A percentile compares a stretch with the other conserved stretches of the same genome.
phyloP scores from a whole-genome alignment of 2,888 invertebrate species.

The Ochropacha duplaris region DNA sequence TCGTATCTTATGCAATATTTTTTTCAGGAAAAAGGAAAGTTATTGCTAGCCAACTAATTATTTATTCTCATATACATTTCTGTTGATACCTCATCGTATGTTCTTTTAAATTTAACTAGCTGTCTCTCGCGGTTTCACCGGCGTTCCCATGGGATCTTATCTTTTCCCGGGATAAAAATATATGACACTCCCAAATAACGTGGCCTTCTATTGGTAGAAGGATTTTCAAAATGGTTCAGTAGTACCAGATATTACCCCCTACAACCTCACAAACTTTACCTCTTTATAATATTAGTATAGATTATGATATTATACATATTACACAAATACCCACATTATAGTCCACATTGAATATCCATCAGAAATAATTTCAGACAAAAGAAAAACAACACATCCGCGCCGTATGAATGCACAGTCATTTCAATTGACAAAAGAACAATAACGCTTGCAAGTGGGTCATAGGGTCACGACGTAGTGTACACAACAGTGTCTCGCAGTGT shows the following conservation, averaged over 20 bases:
- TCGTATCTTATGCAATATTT: neutral
- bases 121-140: no score
- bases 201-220: no score
- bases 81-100: neutral
- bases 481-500: conserved; percentile 53
- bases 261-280: no score
- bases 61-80: neutral
- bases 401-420: conserved; percentile 30
- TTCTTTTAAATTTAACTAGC: no score
- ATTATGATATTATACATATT: no score
- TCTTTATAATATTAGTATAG: no score
- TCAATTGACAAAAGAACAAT: conserved; percentile 58
- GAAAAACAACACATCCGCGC: conserved; percentile 15
- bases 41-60: neutral
- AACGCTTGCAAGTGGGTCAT: conserved; percentile 63
- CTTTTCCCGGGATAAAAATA: no score
- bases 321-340: no score
- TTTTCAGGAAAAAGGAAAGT: neutral
- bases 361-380: conserved; percentile 11
- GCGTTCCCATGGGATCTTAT: no score
- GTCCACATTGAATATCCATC: conserved; percentile 5
- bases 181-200: no score
- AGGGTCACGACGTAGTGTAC: conserved; percentile 46
- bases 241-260: no score
- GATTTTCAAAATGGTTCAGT: no score